Conservation (phyloP, 2,888 invertebrate species). For the Luperina testacea region DNA sequence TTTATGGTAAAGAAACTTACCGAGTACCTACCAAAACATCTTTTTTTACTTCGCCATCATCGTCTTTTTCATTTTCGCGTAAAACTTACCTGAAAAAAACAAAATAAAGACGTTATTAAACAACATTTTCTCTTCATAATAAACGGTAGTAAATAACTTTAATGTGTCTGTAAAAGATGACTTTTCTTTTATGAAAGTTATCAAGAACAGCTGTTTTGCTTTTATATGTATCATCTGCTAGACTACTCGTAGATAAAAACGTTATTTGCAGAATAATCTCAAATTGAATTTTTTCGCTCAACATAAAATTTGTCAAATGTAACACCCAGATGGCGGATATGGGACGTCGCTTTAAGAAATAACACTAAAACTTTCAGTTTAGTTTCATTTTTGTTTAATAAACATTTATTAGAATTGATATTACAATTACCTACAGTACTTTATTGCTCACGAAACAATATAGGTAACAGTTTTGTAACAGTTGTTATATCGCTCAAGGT, state of each 20-base stretch:
- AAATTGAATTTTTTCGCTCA: slow-evolving; percentile 17
- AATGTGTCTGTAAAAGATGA: neutral
- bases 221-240: slow-evolving; percentile 12
- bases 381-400: neutral
- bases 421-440: neutral
- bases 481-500: neutral
- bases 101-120: slow-evolving; percentile 21
- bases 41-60: neutral
- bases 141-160: slow-evolving; percentile 7
- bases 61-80: neutral
- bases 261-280: slow-evolving; percentile 11
- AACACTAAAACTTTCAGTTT: neutral
- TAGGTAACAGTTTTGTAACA: too few relatives aligned
- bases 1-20: neutral
- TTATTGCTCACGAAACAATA: too few relatives aligned
- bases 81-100: slow-evolving; percentile 60
- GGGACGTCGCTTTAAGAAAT: neutral
- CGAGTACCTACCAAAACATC: neutral
- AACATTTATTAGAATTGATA: neutral
- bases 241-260: neutral
- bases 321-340: slow-evolving; percentile 23
- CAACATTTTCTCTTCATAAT: neutral
- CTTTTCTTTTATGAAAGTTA: slow-evolving; percentile 25
- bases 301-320: slow-evolving; percentile 22
- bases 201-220: slow-evolving; percentile 23